These are phyloP conservation scores for Synergus itoensis DNA, from an alignment of 2,888 invertebrate genomes.

Conservation along the genomic window DNA sequence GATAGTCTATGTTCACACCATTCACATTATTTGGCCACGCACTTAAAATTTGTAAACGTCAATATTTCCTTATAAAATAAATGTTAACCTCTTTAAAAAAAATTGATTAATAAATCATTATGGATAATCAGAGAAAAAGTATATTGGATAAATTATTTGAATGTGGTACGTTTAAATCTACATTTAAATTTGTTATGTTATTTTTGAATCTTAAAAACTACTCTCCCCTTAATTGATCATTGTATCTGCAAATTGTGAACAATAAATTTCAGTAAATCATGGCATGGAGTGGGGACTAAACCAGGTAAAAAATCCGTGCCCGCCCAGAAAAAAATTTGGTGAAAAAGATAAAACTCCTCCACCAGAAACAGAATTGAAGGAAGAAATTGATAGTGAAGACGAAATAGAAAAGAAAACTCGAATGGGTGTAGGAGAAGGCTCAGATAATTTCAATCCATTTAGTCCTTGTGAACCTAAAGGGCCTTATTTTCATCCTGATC, in stretches of 20 bases:
- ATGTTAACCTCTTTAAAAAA: neutral
- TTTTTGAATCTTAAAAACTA: neutral
- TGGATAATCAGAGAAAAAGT: constrained; percentile 16
- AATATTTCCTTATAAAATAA: neutral
- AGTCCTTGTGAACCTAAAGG: neutral
- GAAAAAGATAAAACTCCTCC: neutral
- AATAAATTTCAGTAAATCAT: constrained; percentile 11
- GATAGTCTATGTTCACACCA: neutral
- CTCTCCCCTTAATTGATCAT: no score
- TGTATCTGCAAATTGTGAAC: neutral
- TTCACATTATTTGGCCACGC: neutral
- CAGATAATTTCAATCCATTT: neutral
- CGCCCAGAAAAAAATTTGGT: constrained; percentile 1
- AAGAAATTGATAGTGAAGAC: neutral
- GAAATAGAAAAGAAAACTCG: neutral
- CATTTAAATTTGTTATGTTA: neutral
- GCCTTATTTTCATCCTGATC: neutral
- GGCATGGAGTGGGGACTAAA: constrained; percentile 37
- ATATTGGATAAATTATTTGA: constrained; percentile 33
- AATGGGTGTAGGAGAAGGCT: neutral
- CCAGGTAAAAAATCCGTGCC: neutral
- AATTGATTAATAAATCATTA: neutral
- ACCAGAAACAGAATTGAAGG: neutral
- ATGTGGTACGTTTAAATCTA: neutral
- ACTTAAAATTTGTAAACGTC: neutral